Base-by-base conservation (phyloP, 2,797 vertebrate genomes). In the Sebastes jordani region DNA sequence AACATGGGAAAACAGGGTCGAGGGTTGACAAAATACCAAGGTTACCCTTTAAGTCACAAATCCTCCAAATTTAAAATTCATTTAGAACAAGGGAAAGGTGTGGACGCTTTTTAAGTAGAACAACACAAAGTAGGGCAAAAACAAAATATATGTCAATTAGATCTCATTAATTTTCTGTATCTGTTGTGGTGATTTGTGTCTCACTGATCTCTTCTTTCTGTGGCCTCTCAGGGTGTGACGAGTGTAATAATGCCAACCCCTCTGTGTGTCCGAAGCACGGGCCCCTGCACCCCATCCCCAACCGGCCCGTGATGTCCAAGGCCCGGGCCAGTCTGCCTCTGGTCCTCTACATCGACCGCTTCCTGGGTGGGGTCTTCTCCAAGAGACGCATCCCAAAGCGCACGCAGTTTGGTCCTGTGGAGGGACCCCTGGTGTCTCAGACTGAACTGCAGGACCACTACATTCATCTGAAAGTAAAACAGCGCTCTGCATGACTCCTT, bases 351-450 rank as follows among this genome's bases (percentile, higher is more conserved):
- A 97, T 98, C 11, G 98, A 99, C 80, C 96, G 97, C 66, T 99
- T 98, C 89, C 82, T 98, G 20, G 98, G 97, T 0, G 99, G 99
- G 0, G 97, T 99, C 3, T 99, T 98, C 92, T 98, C 97, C 82
- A 99, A 99, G 92, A 94, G 98, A 32, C 97, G 97, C 10, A 99
- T 99, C 86, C 98, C 98, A 1, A 99, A 99, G 64, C 97, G 98
- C 58, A 99, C 99, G 0, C 98, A 99, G 93, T 99, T 99, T 6
- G 98, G 99, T 11, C 99, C 99, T 0, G 96, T 99, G 85, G 98
- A 99, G 91, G 98, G 96, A 20, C 97, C 97, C 0, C 93, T 99
- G 61, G 95, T 98, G 64, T 95, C 96, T 55, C 97, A 97, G 69
- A 95, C 91, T 0, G 96, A 98, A 29, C 95, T 99, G 59, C 97